phyloP scores from a whole-genome alignment of 2,113 vertebrate genomes.

The Lichenostomus cassidix region DNA sequence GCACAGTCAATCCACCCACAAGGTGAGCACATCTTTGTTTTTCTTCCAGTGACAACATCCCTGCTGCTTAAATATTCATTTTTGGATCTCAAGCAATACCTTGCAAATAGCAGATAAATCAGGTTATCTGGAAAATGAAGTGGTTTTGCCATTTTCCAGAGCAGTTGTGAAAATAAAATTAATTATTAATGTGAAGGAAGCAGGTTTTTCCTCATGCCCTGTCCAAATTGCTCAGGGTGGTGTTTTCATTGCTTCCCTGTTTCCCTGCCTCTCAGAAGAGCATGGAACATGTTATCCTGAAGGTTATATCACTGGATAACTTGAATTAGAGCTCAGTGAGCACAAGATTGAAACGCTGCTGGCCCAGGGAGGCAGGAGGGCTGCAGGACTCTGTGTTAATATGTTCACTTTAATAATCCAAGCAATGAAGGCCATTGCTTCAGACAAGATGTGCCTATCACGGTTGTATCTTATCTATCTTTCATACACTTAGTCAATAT shows the following conservation, averaged over 20 bases:
- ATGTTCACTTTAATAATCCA: not conserved
- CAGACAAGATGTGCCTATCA: conserved; percentile 20
- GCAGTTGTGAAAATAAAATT: not conserved
- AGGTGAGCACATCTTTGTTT: not conserved
- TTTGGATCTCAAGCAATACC: not conserved
- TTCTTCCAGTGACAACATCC: not conserved
- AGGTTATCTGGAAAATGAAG: not conserved
- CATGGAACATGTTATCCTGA: not conserved
- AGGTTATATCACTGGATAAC: not conserved
- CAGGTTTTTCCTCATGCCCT: accelerated
- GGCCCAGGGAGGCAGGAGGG: not conserved
- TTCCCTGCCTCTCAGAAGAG: not conserved
- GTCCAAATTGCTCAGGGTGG: not conserved
- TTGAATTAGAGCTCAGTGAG: not conserved
- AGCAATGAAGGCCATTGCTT: not conserved
- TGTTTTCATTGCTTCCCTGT: not conserved
- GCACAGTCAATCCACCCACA: not conserved
- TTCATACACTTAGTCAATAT: conserved; percentile 57
- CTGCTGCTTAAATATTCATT: not conserved
- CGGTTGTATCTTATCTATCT: conserved; percentile 39
- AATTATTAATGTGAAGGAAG: not conserved
- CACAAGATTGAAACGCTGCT: not conserved
- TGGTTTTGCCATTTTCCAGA: not conserved
- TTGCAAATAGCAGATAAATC: not conserved
- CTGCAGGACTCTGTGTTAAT: not conserved